These are phyloP conservation scores for Hucho hucho DNA, from an alignment of 2,113 vertebrate species.

Conservation along the genomic window DNA sequence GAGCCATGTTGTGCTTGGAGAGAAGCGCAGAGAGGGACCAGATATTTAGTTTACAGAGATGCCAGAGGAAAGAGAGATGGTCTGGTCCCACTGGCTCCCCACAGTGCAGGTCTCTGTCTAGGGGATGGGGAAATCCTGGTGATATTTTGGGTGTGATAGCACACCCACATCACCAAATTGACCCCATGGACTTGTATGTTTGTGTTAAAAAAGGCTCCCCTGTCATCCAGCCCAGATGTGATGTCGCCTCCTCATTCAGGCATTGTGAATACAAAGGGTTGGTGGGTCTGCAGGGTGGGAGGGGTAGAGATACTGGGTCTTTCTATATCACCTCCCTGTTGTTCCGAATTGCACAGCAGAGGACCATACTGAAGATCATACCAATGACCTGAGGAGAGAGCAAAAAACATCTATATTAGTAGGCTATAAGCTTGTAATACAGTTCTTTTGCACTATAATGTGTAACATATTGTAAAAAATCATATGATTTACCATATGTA, in stretches of 20 bases:
- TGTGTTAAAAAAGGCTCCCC: not conserved
- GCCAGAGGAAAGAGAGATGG: slow-evolving; percentile 40
- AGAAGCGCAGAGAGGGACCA: not conserved
- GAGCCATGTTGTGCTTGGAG: slow-evolving; percentile 18
- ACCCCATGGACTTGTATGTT: slow-evolving; percentile 18
- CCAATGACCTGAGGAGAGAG: slow-evolving; percentile 83
- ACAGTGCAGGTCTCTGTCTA: slow-evolving; percentile 19
- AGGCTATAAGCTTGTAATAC: not conserved
- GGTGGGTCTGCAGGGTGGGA: not conserved
- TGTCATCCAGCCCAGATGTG: not conserved
- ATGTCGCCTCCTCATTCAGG: slow-evolving; percentile 18
- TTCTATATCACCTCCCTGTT: slow-evolving; percentile 87
- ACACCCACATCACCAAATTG: slow-evolving; percentile 22
- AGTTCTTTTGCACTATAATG: not conserved
- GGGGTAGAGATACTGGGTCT: not conserved
- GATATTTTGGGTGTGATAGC: not conserved
- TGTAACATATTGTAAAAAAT: not conserved
- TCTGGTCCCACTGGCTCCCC: not conserved
- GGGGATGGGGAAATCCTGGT: not conserved
- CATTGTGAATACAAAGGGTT: slow-evolving; percentile 34
- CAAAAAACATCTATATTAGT: slow-evolving; percentile 11
- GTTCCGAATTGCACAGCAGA: slow-evolving; percentile 93
- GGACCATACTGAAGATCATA: slow-evolving; percentile 98
- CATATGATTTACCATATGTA: not conserved
- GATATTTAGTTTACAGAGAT: slow-evolving; percentile 32